Conservation (phyloP, 2,888 invertebrate genomes). For the Acronicta aceris region DNA sequence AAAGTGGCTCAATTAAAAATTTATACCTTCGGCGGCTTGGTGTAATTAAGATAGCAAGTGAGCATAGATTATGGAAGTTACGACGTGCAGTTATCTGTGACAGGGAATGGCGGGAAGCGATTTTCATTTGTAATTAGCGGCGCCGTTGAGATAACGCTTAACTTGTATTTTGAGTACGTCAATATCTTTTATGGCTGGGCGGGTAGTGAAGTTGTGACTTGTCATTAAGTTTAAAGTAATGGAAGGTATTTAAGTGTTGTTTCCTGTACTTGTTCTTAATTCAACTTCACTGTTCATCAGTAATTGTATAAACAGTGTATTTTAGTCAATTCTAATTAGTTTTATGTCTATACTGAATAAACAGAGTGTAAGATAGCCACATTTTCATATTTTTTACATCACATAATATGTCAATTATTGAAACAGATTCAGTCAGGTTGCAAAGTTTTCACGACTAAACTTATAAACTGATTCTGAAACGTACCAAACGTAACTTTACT, state of each 20-base stretch:
- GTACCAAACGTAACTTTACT: too few species aligned
- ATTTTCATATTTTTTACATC: too few species aligned
- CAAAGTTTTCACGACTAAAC: too few species aligned
- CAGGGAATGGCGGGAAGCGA: constrained; percentile 72
- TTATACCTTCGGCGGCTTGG: constrained; percentile 67
- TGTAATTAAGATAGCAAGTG: constrained; percentile 77
- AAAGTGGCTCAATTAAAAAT: constrained; percentile 76
- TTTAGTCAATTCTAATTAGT: too few species aligned
- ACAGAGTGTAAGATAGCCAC: too few species aligned
- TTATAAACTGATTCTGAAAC: too few species aligned
- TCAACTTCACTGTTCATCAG: background rate
- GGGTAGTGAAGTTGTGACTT: constrained; percentile 34
- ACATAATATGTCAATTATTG: too few species aligned
- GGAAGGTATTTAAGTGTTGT: constrained; percentile 11
- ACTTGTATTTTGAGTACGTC: constrained; percentile 58
- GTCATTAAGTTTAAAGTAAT: constrained; percentile 21
- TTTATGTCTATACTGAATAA: too few species aligned
- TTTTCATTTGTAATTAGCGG: constrained; percentile 79
- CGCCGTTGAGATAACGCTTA: constrained; percentile 61
- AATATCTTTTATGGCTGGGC: constrained; percentile 52
- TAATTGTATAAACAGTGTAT: constrained; percentile 7
- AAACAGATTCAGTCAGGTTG: too few species aligned
- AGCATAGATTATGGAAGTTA: constrained; percentile 70
- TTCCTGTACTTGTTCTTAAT: background rate
- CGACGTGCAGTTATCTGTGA: constrained; percentile 70